phyloP scores from a whole-genome alignment of 2,797 vertebrate genomes.

The Pipistrellus pygmaeus region DNA sequence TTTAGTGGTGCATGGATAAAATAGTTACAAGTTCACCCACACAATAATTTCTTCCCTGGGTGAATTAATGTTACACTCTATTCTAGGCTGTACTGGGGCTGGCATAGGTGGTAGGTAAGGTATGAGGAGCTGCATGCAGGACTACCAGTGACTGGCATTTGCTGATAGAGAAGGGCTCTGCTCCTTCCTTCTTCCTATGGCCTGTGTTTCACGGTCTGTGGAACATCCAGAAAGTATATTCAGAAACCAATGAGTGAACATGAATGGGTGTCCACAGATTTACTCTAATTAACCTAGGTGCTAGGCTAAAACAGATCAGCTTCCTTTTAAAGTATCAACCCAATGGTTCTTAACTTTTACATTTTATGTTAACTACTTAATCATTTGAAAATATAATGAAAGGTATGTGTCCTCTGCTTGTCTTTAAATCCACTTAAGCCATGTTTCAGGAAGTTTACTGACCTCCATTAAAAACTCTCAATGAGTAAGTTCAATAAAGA shows the following conservation, averaged over 20 bases:
- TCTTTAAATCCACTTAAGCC: not conserved
- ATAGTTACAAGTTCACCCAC: not conserved
- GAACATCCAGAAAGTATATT: not conserved
- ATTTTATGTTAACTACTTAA: not conserved
- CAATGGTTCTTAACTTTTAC: not conserved
- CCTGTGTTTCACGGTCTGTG: not conserved
- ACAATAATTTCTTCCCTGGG: not conserved
- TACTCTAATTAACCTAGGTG: not conserved
- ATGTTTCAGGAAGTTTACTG: not conserved
- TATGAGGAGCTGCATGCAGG: rapidly evolving
- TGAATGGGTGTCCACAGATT: not conserved
- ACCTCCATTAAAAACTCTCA: not conserved
- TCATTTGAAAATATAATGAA: constrained; percentile 9
- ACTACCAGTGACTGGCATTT: too few species aligned
- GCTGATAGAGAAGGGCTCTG: not conserved
- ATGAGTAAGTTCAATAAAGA: not conserved
- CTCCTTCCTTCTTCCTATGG: not conserved
- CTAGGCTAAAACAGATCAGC: not conserved
- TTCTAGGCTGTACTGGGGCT: not conserved
- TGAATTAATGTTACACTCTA: not conserved
- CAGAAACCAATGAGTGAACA: not conserved
- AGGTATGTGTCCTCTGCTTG: not conserved
- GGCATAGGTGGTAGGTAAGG: not conserved
- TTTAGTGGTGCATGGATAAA: not conserved
- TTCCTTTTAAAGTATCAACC: not conserved